These are phyloP conservation scores for Loxodonta africana DNA, from an alignment of 2,113 vertebrate genomes.

Conservation along the genomic window DNA sequence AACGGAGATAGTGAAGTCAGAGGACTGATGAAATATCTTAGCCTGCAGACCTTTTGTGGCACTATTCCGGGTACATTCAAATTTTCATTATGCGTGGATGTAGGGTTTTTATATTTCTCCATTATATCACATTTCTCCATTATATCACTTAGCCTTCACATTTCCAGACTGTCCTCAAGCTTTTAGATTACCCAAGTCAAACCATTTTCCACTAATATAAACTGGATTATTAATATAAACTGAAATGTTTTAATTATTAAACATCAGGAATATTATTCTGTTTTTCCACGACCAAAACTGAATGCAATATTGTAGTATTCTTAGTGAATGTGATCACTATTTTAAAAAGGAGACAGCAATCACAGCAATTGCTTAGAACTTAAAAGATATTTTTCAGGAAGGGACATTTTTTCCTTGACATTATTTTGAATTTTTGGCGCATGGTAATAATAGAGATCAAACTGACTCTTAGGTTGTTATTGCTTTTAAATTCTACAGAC, in stretches of 20 bases:
- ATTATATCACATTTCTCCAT: not conserved
- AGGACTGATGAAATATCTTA: not conserved
- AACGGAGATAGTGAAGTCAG: not conserved
- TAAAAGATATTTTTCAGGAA: not conserved
- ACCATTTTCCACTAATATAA: not conserved
- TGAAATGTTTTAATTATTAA: not conserved
- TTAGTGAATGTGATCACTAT: not conserved
- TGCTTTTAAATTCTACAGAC: not conserved
- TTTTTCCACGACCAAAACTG: not conserved
- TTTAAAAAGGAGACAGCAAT: not conserved
- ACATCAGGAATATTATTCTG: not conserved
- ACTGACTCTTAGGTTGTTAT: not conserved
- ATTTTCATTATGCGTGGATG: not conserved
- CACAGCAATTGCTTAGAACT: too few species aligned
- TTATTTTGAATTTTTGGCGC: not conserved
- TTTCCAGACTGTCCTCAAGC: not conserved
- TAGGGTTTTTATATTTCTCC: not conserved
- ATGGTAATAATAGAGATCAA: not conserved
- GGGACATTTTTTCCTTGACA: not conserved
- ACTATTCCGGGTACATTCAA: not conserved
- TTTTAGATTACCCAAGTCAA: not conserved
- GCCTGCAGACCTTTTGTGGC: not conserved
- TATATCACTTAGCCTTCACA: not conserved
- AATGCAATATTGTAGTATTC: not conserved
- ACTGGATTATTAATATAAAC: not conserved